A percentile compares a stretch with the other conserved stretches of the same genome.
Evolutionary conservation across 2,113 vertebrate genomes (phyloP).

Genomic region (Nipponia nippon): DNA sequence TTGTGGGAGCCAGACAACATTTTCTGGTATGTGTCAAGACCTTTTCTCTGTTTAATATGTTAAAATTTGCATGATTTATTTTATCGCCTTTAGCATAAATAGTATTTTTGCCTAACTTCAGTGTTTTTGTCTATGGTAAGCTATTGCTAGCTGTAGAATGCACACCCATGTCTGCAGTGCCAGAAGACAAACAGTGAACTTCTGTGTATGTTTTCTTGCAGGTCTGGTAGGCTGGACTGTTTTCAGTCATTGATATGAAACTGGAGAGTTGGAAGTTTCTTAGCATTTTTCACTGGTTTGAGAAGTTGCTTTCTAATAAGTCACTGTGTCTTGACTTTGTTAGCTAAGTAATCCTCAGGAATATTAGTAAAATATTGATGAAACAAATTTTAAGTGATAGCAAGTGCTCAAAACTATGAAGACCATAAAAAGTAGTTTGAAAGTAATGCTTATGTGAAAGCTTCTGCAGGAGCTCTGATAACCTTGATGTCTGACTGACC

Average conservation of each 20-base stretch:
- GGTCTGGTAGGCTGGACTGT: neutral
- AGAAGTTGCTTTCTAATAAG: neutral
- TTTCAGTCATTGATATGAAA: neutral
- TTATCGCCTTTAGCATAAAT: neutral
- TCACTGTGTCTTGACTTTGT: neutral
- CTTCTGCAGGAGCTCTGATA: neutral
- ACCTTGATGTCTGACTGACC: neutral
- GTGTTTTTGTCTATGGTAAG: neutral
- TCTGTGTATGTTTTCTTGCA: neutral
- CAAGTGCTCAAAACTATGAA: neutral
- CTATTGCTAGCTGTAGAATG: neutral
- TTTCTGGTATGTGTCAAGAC: conserved; percentile 23
- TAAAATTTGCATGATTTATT: conserved; percentile 44
- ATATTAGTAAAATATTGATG: neutral
- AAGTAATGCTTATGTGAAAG: neutral
- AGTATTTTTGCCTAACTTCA: conserved; percentile 5
- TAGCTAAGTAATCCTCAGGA: neutral
- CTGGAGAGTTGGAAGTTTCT: neutral
- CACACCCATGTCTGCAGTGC: neutral
- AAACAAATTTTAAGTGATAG: neutral
- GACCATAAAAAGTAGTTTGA: neutral
- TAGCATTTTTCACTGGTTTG: neutral
- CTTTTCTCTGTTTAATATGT: neutral
- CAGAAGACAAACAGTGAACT: neutral
- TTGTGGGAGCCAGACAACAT: neutral